phyloP scores from a whole-genome alignment of 2,888 invertebrate species.

The Geophilus truncorum region DNA sequence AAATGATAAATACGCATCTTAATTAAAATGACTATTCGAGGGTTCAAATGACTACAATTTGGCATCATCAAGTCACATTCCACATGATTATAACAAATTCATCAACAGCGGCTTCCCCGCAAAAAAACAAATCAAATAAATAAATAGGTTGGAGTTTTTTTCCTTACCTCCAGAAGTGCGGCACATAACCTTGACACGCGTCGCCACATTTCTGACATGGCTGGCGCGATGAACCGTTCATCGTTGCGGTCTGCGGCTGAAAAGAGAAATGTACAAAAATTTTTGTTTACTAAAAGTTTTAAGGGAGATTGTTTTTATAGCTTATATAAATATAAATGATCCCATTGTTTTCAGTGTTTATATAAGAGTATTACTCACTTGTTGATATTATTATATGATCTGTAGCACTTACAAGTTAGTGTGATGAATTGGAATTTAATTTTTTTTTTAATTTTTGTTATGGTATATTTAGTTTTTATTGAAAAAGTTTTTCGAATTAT shows the following conservation, averaged over 20 bases:
- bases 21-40: background rate
- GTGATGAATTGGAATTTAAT: no score
- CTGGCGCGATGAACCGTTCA: background rate
- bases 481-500: no score
- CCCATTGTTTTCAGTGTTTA: no score
- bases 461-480: no score
- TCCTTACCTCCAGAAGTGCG: constrained; percentile 40
- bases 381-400: no score
- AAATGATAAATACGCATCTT: background rate
- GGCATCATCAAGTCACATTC: background rate
- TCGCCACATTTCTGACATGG: constrained; percentile 34
- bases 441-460: no score
- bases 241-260: background rate
- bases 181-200: constrained; percentile 39
- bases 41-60: background rate
- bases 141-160: background rate
- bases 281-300: no score
- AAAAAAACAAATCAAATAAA: background rate
- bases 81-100: background rate
- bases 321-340: no score
- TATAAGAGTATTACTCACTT: no score
- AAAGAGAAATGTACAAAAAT: background rate
- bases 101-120: background rate
- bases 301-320: no score
- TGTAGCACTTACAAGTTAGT: no score